Evolutionary conservation across 1,140 invertebrate species (phyloP), one percentile per base, ranked within the genome.

Genomic region (Trissolcus basalis): DNA sequence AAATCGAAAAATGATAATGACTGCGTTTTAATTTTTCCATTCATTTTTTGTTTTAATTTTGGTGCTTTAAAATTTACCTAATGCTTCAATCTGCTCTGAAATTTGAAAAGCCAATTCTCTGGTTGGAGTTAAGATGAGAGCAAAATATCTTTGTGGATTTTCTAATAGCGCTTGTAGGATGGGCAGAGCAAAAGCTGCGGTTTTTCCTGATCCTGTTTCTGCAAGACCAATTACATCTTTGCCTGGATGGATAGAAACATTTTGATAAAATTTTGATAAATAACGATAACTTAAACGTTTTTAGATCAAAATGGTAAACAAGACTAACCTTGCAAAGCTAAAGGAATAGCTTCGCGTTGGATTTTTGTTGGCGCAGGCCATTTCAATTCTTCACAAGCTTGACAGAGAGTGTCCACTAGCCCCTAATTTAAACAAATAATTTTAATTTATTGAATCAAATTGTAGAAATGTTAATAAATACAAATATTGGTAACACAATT

Each of bases 191-290:
- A 99, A 99, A 0, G 98, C 96, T 32, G 94, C 98, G 0, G 98
- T 99, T 90, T 99, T 99, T 11, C 98, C 98, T 5, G 97, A 99
- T 6, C 98, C 97, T 3, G 98, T 99, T 90, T 99, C 97, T 1
- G 98, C 97, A 50, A 99, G 88, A 13, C 97, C 98, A 81, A 99
- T 98, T 0, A 99, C 92, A 89, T 99, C 98, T 89, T 95, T 95
- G 7, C 92, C 93, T 93, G n/a, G 1, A 73, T n/a, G n/a, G n/a
- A n/a, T n/a, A n/a, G n/a, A n/a, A n/a, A n/a, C n/a, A n/a, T n/a
- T n/a, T n/a, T n/a, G n/a, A n/a, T n/a, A n/a, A n/a, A n/a, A n/a
- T n/a, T n/a, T n/a, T n/a, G n/a, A n/a, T n/a, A n/a, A n/a, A n/a
- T n/a, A n/a, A n/a, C n/a, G n/a, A n/a, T n/a, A n/a, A n/a, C n/a